Conservation (phyloP, 1,140 invertebrate species). For the Brachionus paranguensis region DNA sequence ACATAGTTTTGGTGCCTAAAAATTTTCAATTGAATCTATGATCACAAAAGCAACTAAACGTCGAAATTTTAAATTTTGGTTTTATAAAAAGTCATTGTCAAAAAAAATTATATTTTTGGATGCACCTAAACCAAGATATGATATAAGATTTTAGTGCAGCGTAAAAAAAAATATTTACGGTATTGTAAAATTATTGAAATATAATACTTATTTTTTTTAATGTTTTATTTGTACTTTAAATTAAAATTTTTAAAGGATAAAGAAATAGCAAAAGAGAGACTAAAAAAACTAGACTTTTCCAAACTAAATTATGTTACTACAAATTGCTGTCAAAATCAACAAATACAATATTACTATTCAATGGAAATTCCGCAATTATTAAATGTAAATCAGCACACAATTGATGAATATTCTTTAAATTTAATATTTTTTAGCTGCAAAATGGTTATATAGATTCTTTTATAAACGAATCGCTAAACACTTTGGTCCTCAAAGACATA, state of each 20-base stretch:
- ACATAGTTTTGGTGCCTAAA: too few species aligned
- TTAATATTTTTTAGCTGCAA: slow-evolving; percentile 14
- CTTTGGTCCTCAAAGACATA: slow-evolving; percentile 11
- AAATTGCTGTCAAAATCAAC: slow-evolving; percentile 31
- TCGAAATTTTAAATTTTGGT: too few species aligned
- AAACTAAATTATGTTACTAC: slow-evolving; percentile 35
- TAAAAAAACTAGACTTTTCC: slow-evolving; percentile 24
- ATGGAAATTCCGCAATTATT: slow-evolving; percentile 33
- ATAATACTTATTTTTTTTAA: neutral
- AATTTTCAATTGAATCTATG: too few species aligned
- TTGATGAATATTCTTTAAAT: neutral
- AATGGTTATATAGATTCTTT: slow-evolving; percentile 1
- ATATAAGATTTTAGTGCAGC: too few species aligned
- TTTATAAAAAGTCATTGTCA: too few species aligned
- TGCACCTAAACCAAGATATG: too few species aligned
- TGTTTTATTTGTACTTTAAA: neutral
- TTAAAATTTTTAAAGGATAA: neutral
- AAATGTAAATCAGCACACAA: neutral
- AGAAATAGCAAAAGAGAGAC: neutral
- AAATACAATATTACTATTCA: slow-evolving; percentile 36
- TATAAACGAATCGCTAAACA: slow-evolving; percentile 2
- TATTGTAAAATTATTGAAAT: neutral
- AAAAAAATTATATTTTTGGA: too few species aligned
- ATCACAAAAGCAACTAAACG: too few species aligned
- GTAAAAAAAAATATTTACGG: too few species aligned